Evolutionary conservation across 2,797 vertebrate genomes (phyloP), one percentile per base, ranked within the genome.

Genomic region (Galagoides demidoff): DNA sequence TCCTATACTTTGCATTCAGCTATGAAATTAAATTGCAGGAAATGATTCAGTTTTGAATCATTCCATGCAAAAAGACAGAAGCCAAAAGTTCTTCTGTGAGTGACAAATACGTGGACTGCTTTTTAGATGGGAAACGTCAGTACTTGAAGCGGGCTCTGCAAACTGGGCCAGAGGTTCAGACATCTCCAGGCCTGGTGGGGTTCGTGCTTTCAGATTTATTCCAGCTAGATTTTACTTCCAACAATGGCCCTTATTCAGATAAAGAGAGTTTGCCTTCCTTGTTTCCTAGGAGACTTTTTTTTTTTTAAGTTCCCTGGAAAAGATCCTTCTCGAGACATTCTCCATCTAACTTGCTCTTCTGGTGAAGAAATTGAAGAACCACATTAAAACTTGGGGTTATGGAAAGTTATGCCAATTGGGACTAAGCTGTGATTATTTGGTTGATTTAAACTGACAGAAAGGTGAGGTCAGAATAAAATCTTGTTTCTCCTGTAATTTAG

Each of bases 1-100:
- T 97, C 94, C 98, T 97, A 78, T 94, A 97, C 93, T 98, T 98
- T 97, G 89, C 55, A 52, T 97, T 98, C 94, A 97, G 92, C 95
- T 98, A 97, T 97, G 97, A 98, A 97, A 98, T 97, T 98, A 98
- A 98, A 98, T 98, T 97, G 95, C 95, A 98, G 98, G 96, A 98
- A 98, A 97, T 98, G 96, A 98, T 98, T 98, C 96, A 76, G 79
- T 98, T 98, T 98, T 93, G 43, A 98, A 97, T 98, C 77, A 97
- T 98, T 96, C 92, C 97, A 94, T 98, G 98, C 96, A 96, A 98
- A 97, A 96, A 97, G 94, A 97, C 97, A 98, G 96, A 98, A 98
- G 92, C 95, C 39, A 57, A 96, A 98, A 98, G 94, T 95, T 94
- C 97, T 98, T 94, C 96, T 96, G 82, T 96, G 97, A 98, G 94